Evolutionary conservation across 2,797 vertebrate species (phyloP), one percentile per base, ranked within the genome.

Genomic region (Myiotriccus ornatus): DNA sequence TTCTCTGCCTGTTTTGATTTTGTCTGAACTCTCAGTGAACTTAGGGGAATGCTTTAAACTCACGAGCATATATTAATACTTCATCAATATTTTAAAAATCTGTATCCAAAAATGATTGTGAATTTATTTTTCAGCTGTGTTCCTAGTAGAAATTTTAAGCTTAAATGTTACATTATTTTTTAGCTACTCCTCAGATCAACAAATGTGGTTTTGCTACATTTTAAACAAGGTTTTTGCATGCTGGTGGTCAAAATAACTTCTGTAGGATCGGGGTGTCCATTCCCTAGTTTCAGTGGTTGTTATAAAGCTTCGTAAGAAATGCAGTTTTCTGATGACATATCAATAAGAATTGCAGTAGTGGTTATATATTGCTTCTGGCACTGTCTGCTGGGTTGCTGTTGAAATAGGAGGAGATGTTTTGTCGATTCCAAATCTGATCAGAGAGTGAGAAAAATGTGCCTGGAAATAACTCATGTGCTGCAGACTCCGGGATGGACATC

Each of bases 1-100:
- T 9, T 37, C 67, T 96, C 69, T 91, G 91, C 64, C 81, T 95
- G 91, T 95, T 91, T 94, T 89, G 84, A 84, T 82, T 95, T 86
- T 76, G 89, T 94, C 87, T 87, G 93, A 93, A 89, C 96, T 96
- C 84, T 95, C 67, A 63, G 81, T 11, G 93, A 97, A 97, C 92
- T 95, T 85, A 80, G 91, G 67, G 49, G 69, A 73, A 69, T 84
- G 79, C 93, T 96, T 94, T 94, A 77, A 82, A 82, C 79, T 70
- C 62, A 57, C 43, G 88, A 88, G 46, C 62, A 90, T 93, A 24
- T 84, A 65, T 77, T 74, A 71, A 60, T 84, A 59, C 30, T 70
- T 79, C 46, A 47, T 55, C 50, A 52, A 74, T 80, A 91, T 89
- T 94, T 94, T 52, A 21, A 55, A 95, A 95, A 56, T 39, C 76